Evolutionary conservation across 2,797 vertebrate genomes (phyloP).

Genomic region (Poeciliopsis turneri): DNA sequence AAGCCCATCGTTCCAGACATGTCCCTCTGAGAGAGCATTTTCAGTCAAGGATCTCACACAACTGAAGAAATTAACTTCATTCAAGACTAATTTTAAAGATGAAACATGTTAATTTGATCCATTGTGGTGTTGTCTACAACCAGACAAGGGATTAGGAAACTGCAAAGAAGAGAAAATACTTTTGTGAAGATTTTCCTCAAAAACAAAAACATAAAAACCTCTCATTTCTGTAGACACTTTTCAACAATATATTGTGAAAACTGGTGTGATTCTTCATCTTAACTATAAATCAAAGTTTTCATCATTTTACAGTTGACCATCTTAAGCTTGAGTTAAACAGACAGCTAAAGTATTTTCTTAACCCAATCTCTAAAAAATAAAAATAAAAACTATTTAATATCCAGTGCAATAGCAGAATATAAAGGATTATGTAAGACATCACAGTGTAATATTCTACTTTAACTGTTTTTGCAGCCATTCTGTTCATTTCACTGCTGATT

Average conservation of each 20-base stretch:
- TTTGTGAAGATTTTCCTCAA: background rate
- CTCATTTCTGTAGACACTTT: background rate
- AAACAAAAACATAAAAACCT: background rate
- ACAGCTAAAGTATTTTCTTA: background rate
- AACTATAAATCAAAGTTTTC: background rate
- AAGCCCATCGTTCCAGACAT: constrained; percentile 88
- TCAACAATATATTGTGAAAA: background rate
- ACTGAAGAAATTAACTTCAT: background rate
- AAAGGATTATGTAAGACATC: background rate
- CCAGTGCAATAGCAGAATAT: background rate
- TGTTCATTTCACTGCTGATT: background rate
- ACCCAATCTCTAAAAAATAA: background rate
- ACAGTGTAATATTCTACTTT: background rate
- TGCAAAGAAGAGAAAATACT: background rate
- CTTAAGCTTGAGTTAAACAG: background rate
- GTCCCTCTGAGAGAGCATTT: constrained; percentile 78
- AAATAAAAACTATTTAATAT: background rate
- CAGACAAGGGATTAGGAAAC: background rate
- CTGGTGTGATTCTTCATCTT: background rate
- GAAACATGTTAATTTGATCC: background rate
- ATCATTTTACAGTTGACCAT: background rate
- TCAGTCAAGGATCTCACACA: constrained; percentile 53
- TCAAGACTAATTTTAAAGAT: background rate
- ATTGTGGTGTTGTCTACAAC: background rate
- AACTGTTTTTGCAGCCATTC: background rate